Conservation (phyloP, 2,797 vertebrate genomes). For the Simalia tracyae region DNA sequence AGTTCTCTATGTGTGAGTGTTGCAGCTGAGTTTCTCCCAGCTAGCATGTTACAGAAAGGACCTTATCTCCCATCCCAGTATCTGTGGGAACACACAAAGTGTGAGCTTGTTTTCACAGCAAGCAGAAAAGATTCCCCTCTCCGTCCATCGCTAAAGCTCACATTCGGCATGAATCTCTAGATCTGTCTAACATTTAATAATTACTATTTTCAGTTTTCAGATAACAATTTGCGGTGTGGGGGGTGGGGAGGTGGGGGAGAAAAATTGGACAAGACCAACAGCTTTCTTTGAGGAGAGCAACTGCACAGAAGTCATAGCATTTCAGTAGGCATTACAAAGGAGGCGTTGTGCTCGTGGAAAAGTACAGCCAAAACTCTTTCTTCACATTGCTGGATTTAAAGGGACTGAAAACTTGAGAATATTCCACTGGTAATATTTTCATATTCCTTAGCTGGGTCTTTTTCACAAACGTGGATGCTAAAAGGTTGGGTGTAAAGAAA, state of each 20-base stretch:
- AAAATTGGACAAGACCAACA: constrained; percentile 54
- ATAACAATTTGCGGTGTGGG: constrained; percentile 53
- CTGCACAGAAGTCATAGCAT: constrained; percentile 52
- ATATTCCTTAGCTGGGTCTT: constrained; percentile 12
- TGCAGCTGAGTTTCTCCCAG: constrained; percentile 73
- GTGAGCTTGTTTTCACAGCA: constrained; percentile 75
- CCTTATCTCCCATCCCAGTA: constrained; percentile 75
- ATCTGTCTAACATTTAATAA: constrained; percentile 50
- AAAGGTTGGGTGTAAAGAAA: neutral
- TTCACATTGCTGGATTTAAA: constrained; percentile 52
- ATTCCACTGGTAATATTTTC: constrained; percentile 20
- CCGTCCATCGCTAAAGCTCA: constrained; percentile 55
- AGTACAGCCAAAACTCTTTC: constrained; percentile 59
- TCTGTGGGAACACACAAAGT: constrained; percentile 73
- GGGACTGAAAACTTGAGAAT: constrained; percentile 10
- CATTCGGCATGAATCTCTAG: constrained; percentile 47
- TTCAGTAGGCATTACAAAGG: constrained; percentile 55
- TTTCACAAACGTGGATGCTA: neutral
- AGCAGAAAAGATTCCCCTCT: constrained; percentile 67
- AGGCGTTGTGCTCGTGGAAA: constrained; percentile 54
- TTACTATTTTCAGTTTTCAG: constrained; percentile 60
- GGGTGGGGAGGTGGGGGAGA: constrained; percentile 32
- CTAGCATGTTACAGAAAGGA: constrained; percentile 73
- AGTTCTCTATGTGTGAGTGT: constrained; percentile 72
- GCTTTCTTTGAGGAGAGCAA: constrained; percentile 60